Percentiles rank a stretch among this genome's conserved stretches.
These are phyloP conservation scores for Dasypus novemcinctus DNA, from an alignment of 2,113 vertebrate species.

Conservation along the genomic window DNA sequence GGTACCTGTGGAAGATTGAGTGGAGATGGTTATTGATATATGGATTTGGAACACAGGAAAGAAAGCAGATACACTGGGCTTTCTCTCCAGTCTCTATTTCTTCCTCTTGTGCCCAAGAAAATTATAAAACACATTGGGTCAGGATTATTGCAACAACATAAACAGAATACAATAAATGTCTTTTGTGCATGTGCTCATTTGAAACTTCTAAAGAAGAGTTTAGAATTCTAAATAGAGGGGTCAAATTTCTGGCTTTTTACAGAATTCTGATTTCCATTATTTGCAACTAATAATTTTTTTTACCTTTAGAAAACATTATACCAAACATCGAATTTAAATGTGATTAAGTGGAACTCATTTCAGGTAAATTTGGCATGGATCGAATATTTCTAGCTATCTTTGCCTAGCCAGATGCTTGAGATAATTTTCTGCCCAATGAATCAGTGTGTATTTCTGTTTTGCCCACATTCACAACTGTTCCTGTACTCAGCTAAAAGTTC, in stretches of 20 bases:
- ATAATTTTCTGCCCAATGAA: neutral
- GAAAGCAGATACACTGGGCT: neutral
- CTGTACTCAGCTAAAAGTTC: conserved; percentile 23
- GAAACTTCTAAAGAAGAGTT: neutral
- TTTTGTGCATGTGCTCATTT: neutral
- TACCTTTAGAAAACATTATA: conserved; percentile 15
- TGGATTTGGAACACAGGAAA: neutral
- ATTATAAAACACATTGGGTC: neutral
- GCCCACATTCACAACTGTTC: conserved; percentile 58
- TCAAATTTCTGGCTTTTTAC: neutral
- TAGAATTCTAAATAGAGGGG: neutral
- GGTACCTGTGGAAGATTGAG: neutral
- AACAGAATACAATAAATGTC: neutral
- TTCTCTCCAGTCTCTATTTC: neutral
- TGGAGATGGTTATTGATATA: neutral
- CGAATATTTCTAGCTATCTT: neutral
- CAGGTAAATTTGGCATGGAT: neutral
- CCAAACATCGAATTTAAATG: neutral
- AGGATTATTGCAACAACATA: neutral
- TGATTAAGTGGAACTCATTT: neutral
- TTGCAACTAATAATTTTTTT: neutral
- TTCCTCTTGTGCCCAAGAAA: neutral
- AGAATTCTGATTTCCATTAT: neutral
- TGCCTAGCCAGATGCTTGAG: neutral
- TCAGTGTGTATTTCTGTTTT: conserved; percentile 13